phyloP scores from a whole-genome alignment of 2,797 vertebrate genomes.

The Amblyopsis hoosieri region DNA sequence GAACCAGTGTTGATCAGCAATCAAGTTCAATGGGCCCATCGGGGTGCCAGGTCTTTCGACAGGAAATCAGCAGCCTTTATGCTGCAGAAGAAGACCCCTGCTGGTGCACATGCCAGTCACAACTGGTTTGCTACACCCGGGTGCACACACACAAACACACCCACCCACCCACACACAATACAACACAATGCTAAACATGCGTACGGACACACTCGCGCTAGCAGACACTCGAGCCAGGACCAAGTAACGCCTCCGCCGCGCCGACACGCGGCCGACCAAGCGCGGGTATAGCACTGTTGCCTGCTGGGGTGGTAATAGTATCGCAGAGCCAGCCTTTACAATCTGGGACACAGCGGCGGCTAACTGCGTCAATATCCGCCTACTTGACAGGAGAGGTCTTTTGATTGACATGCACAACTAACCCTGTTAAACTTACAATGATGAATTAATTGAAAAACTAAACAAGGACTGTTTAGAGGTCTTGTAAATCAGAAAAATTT shows the following conservation, averaged over 20 bases:
- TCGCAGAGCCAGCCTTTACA: background rate
- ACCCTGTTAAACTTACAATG: no score
- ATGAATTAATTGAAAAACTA: no score
- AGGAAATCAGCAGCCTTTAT: conserved; percentile 29
- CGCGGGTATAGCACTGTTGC: no score
- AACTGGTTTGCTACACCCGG: conserved; percentile 13
- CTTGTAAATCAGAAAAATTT: no score
- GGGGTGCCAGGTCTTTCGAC: conserved; percentile 35
- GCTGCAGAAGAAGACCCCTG: conserved; percentile 34
- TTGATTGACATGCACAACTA: no score
- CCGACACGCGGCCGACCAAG: no score
- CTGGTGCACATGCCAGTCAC: conserved; percentile 28
- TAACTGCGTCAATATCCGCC: no score
- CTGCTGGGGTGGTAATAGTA: no score
- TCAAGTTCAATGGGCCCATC: conserved; percentile 38
- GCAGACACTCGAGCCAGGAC: background rate
- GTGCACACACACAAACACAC: conserved; percentile 9
- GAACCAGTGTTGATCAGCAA: conserved; percentile 35
- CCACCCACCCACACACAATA: background rate
- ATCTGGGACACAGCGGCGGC: no score
- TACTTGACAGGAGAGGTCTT: no score
- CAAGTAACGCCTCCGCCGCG: no score
- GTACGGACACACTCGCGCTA: conserved; percentile 13
- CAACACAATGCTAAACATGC: conserved; percentile 1
- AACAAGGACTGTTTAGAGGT: no score